Percentiles rank a stretch among this genome's conserved stretches.
Evolutionary conservation across 2,113 vertebrate genomes (phyloP).

Genomic region (Centropus bengalensis): DNA sequence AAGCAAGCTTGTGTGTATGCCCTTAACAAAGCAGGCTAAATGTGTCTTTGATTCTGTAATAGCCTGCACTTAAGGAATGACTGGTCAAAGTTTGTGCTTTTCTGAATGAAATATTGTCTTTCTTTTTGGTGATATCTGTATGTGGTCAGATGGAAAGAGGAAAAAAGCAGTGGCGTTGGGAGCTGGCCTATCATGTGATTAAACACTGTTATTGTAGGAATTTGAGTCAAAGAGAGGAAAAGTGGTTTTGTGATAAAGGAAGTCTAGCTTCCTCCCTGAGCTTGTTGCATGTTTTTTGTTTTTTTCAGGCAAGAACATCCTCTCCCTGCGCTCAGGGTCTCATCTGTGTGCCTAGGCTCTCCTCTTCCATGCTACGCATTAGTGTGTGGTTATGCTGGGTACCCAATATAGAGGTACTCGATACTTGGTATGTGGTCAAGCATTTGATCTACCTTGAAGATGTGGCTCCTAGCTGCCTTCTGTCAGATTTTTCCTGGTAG

Average conservation of each 20-base stretch:
- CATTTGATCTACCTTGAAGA: neutral
- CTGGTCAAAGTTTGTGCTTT: neutral
- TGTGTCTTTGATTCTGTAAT: neutral
- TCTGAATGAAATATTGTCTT: neutral
- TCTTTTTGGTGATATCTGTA: neutral
- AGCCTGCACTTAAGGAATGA: neutral
- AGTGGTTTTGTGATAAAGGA: neutral
- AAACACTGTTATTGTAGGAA: neutral
- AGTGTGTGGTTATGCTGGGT: fast-evolving
- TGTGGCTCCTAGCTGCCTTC: neutral
- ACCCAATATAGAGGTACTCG: no score
- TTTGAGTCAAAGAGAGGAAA: neutral
- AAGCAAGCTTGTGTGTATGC: neutral
- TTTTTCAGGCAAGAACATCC: neutral
- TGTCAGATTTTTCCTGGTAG: neutral
- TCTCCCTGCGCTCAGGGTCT: neutral
- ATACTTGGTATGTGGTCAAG: neutral
- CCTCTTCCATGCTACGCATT: no score
- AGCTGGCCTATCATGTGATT: neutral
- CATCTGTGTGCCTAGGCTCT: neutral
- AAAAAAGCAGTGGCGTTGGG: neutral
- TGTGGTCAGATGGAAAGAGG: neutral
- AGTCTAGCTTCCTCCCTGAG: neutral
- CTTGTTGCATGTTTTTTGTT: neutral
- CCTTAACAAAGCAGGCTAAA: neutral